Percentiles rank a stretch among this genome's conserved stretches.
Conservation (phyloP, 2,113 vertebrate genomes). For the Sylvicapra grimmia region DNA sequence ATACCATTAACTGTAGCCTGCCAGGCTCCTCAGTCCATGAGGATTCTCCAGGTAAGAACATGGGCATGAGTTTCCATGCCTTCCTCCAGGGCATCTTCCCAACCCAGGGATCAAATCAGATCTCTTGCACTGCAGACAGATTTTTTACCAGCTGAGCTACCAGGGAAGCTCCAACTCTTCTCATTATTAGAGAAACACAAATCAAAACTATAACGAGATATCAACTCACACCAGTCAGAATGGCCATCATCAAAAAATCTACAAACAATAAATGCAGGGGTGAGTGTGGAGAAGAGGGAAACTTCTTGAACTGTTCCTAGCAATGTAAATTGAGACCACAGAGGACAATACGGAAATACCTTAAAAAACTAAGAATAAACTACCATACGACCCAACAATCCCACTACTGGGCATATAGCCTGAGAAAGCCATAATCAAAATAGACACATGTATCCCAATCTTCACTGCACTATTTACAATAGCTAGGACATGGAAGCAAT, state of each 20-base stretch:
- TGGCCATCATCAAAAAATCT: background rate
- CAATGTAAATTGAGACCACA: background rate
- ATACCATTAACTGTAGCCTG: background rate
- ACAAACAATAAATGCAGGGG: background rate
- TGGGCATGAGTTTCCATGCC: background rate
- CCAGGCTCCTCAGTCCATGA: background rate
- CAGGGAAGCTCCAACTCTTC: background rate
- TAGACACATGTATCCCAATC: background rate
- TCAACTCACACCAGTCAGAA: background rate
- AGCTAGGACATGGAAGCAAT: background rate
- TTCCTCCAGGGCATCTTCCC: background rate
- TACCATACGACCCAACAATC: background rate
- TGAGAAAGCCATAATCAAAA: background rate
- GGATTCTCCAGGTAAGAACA: background rate
- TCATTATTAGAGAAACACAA: background rate
- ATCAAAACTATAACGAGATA: background rate
- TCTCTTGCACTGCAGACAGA: background rate
- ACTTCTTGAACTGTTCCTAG: background rate
- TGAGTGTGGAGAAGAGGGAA: background rate
- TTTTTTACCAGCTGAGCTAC: background rate
- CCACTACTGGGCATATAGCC: background rate
- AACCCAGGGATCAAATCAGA: background rate
- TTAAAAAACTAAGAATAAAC: background rate
- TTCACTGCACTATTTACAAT: background rate
- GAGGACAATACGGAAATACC: background rate